Evolutionary conservation across 2,888 invertebrate genomes (phyloP), one percentile per base, ranked within the genome.

Genomic region (Coelinius sp.): DNA sequence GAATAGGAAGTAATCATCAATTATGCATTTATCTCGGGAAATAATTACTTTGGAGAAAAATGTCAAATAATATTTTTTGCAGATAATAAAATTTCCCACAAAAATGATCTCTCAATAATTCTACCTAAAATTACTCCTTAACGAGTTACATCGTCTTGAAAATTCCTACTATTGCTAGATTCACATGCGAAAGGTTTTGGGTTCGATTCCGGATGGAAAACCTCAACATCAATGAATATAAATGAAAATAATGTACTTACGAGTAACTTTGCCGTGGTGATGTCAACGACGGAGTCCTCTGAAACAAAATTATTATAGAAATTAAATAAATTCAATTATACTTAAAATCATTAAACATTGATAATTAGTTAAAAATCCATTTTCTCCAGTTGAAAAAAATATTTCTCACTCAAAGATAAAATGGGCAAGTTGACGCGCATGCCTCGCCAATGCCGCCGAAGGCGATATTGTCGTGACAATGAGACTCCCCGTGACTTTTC

Each of bases 391-490:
- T 10, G 12, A n/a, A 35, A 31, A 17, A 59, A 31, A 6, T 31
- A 2, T 8, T 59, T 35, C 59, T 14, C 12, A 2, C 35, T 12
- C 17, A 20, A 14, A 17, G 1, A 20, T 2, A 31, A 17, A 25
- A 53, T 25, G n/a, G 12, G n/a, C 7, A 59, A 56, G 56, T 62
- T 63, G n/a, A 14, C 12, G 62, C 62, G 68, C 77, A 79, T 78
- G 77, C 81, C 78, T 83, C 84, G 84, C 81, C 83, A 81, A 83
- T 80, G 83, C 78, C 41, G 84, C 86, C 82, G 78, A 84, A 82
- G 85, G 86, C 86, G 83, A 84, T 83, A 85, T 86, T 82, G 83
- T 85, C 82, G 81, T 83, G 82, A 81, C 86, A 84, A 86, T 85
- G 84, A 85, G 81, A 80, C 80, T 80, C 75, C 79, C 78, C 73